A percentile compares a stretch with the other conserved stretches of the same genome.
Conservation (phyloP, 2,797 vertebrate species). For the Furcifer pardalis region DNA sequence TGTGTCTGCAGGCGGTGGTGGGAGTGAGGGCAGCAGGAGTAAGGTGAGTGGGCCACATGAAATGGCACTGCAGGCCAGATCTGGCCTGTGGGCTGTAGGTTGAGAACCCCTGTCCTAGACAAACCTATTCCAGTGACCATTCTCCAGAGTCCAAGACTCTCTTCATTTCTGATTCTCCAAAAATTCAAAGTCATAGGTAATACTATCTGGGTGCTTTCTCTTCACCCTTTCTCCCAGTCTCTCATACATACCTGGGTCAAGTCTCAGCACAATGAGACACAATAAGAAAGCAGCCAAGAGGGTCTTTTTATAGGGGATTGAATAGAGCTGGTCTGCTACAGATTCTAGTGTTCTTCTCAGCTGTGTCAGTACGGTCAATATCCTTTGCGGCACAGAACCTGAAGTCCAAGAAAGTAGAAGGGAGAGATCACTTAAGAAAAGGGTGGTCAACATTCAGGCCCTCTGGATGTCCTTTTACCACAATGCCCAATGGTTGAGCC, state of each 20-base stretch:
- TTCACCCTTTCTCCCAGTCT: neutral
- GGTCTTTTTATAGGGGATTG: constrained; percentile 78
- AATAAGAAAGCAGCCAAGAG: constrained; percentile 83
- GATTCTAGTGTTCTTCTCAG: constrained; percentile 76
- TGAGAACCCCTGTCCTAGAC: no score
- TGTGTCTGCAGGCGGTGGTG: no score
- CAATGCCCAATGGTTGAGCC: neutral
- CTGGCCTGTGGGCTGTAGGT: no score
- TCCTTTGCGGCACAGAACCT: constrained; percentile 78
- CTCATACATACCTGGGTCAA: constrained; percentile 86
- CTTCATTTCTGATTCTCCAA: neutral
- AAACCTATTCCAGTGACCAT: neutral
- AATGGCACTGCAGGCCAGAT: no score
- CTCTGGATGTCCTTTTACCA: neutral
- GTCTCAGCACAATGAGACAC: constrained; percentile 85
- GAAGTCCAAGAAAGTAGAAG: constrained; percentile 22
- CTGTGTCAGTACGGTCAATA: constrained; percentile 73
- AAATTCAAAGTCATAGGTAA: neutral
- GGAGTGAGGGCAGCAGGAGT: no score
- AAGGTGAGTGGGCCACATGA: no score
- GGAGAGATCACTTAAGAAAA: neutral
- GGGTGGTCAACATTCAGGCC: neutral
- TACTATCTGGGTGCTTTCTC: neutral
- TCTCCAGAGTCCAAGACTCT: neutral
- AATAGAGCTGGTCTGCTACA: constrained; percentile 67